These are phyloP conservation scores for Rosalia funebris DNA, from an alignment of 2,888 invertebrate genomes.

Conservation along the genomic window DNA sequence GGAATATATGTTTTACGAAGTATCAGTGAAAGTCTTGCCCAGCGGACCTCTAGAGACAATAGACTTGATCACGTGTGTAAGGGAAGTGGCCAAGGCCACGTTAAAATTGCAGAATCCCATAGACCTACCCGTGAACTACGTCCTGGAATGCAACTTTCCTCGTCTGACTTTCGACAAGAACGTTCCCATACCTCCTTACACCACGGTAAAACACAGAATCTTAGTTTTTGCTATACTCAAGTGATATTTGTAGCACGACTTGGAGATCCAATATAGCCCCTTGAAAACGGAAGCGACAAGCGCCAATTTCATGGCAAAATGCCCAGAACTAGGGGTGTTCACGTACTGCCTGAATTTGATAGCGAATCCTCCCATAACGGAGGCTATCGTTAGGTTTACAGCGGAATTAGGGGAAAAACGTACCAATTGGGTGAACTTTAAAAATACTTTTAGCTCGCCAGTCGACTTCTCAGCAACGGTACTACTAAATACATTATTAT, in stretches of 20 bases:
- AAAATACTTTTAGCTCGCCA: constrained; percentile 46
- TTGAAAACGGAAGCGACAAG: constrained; percentile 35
- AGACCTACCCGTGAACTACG: constrained; percentile 51
- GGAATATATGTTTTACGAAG: constrained; percentile 60
- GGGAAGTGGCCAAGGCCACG: constrained; percentile 49
- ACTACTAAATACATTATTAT: constrained; percentile 33
- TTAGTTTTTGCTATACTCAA: neutral
- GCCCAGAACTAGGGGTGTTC: constrained; percentile 67
- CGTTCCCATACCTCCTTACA: constrained; percentile 50
- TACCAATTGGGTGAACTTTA: constrained; percentile 42
- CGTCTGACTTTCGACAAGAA: constrained; percentile 48
- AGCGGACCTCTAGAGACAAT: constrained; percentile 55
- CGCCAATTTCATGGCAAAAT: constrained; percentile 59
- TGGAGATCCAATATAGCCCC: constrained; percentile 53
- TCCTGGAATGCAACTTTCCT: constrained; percentile 44
- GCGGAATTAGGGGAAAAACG: constrained; percentile 50
- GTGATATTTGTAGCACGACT: constrained; percentile 37
- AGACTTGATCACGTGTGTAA: constrained; percentile 54
- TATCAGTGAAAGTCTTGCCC: constrained; percentile 54
- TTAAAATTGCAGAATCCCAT: constrained; percentile 60
- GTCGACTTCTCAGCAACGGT: constrained; percentile 51
- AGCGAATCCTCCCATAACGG: constrained; percentile 49
- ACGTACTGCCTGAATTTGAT: constrained; percentile 64
- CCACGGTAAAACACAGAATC: constrained; percentile 49
- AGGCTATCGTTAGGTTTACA: constrained; percentile 49